These are phyloP conservation scores for Montipora cactus DNA, from an alignment of 64 coral and sea anemone species.

Conservation along the genomic window DNA sequence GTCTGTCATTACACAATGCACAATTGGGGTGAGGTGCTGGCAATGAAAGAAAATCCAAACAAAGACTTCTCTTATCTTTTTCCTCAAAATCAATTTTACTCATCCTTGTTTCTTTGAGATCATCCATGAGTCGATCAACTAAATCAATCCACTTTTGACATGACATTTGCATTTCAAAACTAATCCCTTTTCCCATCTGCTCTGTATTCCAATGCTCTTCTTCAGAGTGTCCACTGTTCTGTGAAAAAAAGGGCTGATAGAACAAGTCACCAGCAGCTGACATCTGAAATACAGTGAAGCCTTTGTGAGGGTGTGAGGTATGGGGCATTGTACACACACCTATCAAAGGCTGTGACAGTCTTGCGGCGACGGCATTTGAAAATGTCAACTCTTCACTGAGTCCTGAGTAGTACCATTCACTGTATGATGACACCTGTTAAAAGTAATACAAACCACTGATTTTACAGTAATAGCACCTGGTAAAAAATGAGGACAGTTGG, in stretches of 20 bases:
- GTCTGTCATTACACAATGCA: slow-evolving; percentile 50
- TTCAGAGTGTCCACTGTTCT: background rate
- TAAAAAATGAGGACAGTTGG: too few relatives aligned
- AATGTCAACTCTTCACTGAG: slow-evolving; percentile 16
- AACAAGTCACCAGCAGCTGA: slow-evolving; percentile 85
- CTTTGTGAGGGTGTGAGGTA: slow-evolving; percentile 23
- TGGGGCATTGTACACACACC: slow-evolving; percentile 67
- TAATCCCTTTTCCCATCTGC: background rate
- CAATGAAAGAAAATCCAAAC: slow-evolving; percentile 16
- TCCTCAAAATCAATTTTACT: background rate
- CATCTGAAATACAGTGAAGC: slow-evolving; percentile 84
- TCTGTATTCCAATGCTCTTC: slow-evolving; percentile 6
- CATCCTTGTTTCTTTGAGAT: background rate
- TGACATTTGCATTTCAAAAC: background rate
- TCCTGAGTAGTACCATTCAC: slow-evolving; percentile 78
- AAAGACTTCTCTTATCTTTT: slow-evolving; percentile 31
- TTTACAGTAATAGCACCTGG: too few relatives aligned
- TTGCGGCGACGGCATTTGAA: slow-evolving; percentile 24
- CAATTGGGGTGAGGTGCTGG: slow-evolving; percentile 57
- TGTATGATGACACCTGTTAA: slow-evolving; percentile 86
- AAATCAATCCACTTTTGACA: slow-evolving; percentile 60
- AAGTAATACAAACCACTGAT: background rate
- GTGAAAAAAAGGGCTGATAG: slow-evolving; percentile 75
- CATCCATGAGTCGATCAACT: background rate
- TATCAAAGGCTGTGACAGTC: slow-evolving; percentile 74